A percentile compares a stretch with the other conserved stretches of the same genome.
phyloP scores from a whole-genome alignment of 1,140 invertebrate species.

The Metaphire vulgaris region DNA sequence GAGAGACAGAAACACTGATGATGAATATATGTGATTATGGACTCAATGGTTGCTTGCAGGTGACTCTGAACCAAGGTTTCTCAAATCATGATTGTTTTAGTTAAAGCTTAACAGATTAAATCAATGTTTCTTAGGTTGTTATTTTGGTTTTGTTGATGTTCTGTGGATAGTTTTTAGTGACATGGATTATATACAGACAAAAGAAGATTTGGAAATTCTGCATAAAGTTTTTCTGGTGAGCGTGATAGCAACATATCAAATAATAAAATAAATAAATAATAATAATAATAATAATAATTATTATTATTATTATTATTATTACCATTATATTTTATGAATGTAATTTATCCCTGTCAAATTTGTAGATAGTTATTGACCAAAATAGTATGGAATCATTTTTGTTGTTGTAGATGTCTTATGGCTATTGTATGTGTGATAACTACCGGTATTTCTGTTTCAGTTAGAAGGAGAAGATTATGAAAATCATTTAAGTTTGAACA shows the following conservation, averaged over 20 bases:
- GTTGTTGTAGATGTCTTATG: neutral
- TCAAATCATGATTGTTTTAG: too few relatives aligned
- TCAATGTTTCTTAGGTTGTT: too few relatives aligned
- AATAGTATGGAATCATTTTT: neutral
- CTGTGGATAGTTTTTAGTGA: too few relatives aligned
- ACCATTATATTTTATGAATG: neutral
- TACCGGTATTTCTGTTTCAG: conserved; percentile 34
- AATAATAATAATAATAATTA: too few relatives aligned
- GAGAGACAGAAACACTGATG: too few relatives aligned
- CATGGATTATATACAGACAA: neutral
- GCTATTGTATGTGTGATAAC: neutral
- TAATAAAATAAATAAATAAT: too few relatives aligned
- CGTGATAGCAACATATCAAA: too few relatives aligned
- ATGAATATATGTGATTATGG: too few relatives aligned
- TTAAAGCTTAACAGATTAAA: too few relatives aligned
- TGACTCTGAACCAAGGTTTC: too few relatives aligned
- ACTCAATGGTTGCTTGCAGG: too few relatives aligned
- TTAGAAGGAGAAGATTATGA: conserved; percentile 48
- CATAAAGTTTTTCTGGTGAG: neutral
- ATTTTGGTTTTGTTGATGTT: too few relatives aligned
- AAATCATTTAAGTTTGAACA: conserved; percentile 46
- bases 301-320: neutral
- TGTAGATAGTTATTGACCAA: neutral
- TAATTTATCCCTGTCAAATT: neutral
- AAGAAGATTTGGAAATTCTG: neutral